Evolutionary conservation across 2,113 vertebrate species (phyloP).

Genomic region (Heterotis niloticus): DNA sequence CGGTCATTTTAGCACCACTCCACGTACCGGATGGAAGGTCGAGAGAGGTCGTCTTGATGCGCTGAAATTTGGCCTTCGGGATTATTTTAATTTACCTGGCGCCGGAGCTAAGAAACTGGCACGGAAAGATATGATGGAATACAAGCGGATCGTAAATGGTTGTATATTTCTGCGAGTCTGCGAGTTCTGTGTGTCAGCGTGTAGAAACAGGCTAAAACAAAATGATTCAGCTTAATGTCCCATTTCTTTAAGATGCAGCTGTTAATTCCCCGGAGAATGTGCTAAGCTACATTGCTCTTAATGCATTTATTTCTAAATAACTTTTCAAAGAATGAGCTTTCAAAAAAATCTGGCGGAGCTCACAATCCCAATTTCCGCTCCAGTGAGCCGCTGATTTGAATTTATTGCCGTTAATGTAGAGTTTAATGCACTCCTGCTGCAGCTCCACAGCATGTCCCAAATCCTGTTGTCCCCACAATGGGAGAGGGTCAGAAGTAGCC

Average conservation of each 20-base stretch:
- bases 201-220: neutral
- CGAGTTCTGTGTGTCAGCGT: neutral
- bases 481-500: conserved; percentile 72
- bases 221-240: neutral
- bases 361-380: conserved; percentile 31
- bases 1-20: neutral
- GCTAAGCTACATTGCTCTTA: neutral
- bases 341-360: neutral
- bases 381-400: conserved; percentile 66
- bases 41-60: neutral
- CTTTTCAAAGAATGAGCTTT: neutral
- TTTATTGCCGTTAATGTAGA: conserved; percentile 63
- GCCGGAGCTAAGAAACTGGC: neutral
- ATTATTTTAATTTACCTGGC: neutral
- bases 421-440: conserved; percentile 64
- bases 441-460: conserved; percentile 63
- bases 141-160: neutral
- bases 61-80: neutral
- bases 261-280: neutral
- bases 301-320: neutral
- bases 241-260: neutral
- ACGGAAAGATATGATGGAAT: neutral
- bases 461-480: conserved; percentile 61
- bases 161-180: no score
- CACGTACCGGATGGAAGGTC: neutral